Evolutionary conservation across 1,140 invertebrate genomes (phyloP).

Genomic region (Drosophila grimshawi): DNA sequence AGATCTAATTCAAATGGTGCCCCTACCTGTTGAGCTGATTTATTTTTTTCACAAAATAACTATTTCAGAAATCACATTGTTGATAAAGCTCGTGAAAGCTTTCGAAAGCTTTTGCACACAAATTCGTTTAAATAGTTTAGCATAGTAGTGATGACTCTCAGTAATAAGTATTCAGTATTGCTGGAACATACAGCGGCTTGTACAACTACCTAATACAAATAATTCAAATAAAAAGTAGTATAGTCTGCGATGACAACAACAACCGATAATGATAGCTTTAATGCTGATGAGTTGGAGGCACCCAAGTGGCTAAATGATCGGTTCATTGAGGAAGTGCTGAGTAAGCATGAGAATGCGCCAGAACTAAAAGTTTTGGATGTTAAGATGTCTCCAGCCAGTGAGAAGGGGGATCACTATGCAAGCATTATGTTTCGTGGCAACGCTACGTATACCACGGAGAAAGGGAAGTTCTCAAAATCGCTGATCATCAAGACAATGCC

Average conservation of each 20-base stretch:
- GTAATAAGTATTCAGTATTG: background rate
- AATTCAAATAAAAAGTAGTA: constrained; percentile 30
- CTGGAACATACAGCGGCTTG: background rate
- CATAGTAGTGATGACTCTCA: background rate
- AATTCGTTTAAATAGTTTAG: background rate
- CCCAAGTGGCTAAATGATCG: constrained; percentile 56
- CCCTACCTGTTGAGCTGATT: background rate
- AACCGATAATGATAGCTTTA: constrained; percentile 22
- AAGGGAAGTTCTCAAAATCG: constrained; percentile 19
- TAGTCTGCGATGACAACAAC: constrained; percentile 25
- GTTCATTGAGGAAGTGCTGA: constrained; percentile 50
- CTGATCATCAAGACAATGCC: constrained; percentile 70
- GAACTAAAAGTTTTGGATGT: constrained; percentile 35
- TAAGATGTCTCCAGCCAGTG: constrained; percentile 52
- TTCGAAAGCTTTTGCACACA: background rate
- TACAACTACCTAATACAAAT: background rate
- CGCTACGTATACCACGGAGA: constrained; percentile 18
- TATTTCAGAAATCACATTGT: background rate
- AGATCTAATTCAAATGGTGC: background rate
- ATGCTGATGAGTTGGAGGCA: constrained; percentile 60
- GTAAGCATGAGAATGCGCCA: constrained; percentile 21
- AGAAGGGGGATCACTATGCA: constrained; percentile 73
- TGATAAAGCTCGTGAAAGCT: background rate
- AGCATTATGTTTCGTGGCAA: constrained; percentile 67
- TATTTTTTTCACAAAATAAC: background rate